Base-by-base conservation (phyloP, 1,140 invertebrate species). In the Notospermus geniculatus region DNA sequence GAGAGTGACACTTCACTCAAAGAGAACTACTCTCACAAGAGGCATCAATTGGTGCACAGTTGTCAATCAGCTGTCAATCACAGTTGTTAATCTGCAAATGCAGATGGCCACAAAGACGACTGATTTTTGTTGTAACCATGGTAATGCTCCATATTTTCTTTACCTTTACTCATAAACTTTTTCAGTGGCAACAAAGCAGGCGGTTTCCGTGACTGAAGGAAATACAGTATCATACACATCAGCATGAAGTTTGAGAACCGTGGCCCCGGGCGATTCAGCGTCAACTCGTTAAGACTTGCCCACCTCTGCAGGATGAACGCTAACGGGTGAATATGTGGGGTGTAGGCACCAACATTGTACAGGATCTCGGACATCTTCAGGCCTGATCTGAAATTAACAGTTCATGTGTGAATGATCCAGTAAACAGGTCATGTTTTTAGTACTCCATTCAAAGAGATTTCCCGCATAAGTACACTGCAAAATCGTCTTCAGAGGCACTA, bases 211-310 rank as follows among this genome's bases (percentile, higher is more conserved):
- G 84, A 83, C 81, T 93, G 91, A 28, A 95, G 81, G 76, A 89
- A 95, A 78, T 88, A 91, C 60, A 95, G 76, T 22, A 91, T 88
- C 68, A 95, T 76, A 30, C 93, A 80, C 1, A 90, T 91, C 2
- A 95, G 81, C 2, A 90, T 89, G 81, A 94, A 95, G 82, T 94
- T 95, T 9, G 90, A 90, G 55, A 94, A 89, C 87, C 89, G 91
- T 15, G 84, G 79, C 1, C 91, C 91, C 0, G 92, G 90, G 0
- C 85, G 76, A 28, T 82, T 83, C 68, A 86, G 87, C 4, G 91
- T 94, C 39, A 95, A 72, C 2, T 84, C 83, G 0, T 83, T 78
- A 30, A 81, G 72, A 29, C 84, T 75, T 0, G 92, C 92, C 92
- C 92, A 95, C 66, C 86, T 85, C 59, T 89, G 84, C 63, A 94